Conservation (phyloP, 2,113 vertebrate genomes). For the Oxyura jamaicensis region DNA sequence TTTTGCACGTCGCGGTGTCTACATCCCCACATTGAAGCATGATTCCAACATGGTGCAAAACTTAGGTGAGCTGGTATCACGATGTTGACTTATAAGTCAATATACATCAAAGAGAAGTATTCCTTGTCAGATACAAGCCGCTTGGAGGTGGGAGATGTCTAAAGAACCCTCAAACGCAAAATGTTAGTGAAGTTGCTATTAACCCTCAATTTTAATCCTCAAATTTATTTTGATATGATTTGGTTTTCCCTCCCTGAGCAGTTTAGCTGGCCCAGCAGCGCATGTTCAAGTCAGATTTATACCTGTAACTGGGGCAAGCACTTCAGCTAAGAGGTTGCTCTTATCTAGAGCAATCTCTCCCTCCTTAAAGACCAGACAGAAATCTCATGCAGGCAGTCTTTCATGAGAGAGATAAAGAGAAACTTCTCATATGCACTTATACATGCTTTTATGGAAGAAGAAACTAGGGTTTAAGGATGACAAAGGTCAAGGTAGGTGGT, state of each 20-base stretch:
- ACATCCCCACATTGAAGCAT: background rate
- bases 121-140: background rate
- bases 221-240: background rate
- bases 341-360: background rate
- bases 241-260: background rate
- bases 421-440: background rate
- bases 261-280: background rate
- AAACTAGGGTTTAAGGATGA: background rate
- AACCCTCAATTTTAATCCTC: background rate
- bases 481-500: background rate
- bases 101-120: background rate
- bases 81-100: background rate
- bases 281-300: background rate
- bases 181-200: background rate
- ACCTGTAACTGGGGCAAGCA: background rate
- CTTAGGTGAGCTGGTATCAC: background rate
- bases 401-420: background rate
- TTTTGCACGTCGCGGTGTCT: background rate
- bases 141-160: fast-evolving
- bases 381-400: background rate
- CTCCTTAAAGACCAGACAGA: background rate
- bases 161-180: background rate
- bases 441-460: background rate
- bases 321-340: background rate
- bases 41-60: background rate